Conservation (phyloP, 2,888 invertebrate species). For the Tricholauxania praeusta region DNA sequence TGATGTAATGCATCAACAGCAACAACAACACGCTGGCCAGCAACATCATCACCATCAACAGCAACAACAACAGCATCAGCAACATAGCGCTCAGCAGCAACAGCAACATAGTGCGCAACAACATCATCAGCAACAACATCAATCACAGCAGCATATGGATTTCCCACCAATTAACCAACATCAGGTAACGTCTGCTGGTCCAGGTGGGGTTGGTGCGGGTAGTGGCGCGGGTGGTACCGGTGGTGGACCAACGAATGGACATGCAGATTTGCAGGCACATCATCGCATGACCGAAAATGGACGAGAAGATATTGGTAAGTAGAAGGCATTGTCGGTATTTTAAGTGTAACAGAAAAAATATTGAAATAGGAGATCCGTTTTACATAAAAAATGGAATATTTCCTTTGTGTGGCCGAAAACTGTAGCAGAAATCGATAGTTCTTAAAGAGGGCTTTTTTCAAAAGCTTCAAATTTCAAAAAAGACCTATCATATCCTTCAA, state of each 20-base stretch:
- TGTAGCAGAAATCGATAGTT: too few relatives aligned
- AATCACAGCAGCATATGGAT: constrained; percentile 71
- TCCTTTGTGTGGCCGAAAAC: too few relatives aligned
- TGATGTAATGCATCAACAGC: constrained; percentile 74
- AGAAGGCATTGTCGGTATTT: not conserved
- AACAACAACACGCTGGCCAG: constrained; percentile 72
- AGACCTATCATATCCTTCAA: too few relatives aligned
- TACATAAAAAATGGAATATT: too few relatives aligned
- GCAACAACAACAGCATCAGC: constrained; percentile 72
- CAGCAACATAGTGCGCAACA: constrained; percentile 75
- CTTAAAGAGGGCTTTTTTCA: too few relatives aligned
- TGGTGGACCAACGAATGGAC: constrained; percentile 70
- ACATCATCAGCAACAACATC: constrained; percentile 71
- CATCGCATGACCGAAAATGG: constrained; percentile 71
- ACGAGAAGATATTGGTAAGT: constrained; percentile 69
- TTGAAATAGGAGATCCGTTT: too few relatives aligned
- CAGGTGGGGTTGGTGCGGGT: constrained; percentile 68
- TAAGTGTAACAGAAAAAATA: too few relatives aligned
- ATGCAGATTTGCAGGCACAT: constrained; percentile 77
- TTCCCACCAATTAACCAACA: constrained; percentile 58
- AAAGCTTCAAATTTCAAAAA: too few relatives aligned
- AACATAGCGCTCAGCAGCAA: constrained; percentile 64
- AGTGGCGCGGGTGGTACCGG: constrained; percentile 61
- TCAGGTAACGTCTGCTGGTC: constrained; percentile 46
- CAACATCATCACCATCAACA: constrained; percentile 72